Evolutionary conservation across 2,113 vertebrate species (phyloP).

Genomic region (Helogale parvula): DNA sequence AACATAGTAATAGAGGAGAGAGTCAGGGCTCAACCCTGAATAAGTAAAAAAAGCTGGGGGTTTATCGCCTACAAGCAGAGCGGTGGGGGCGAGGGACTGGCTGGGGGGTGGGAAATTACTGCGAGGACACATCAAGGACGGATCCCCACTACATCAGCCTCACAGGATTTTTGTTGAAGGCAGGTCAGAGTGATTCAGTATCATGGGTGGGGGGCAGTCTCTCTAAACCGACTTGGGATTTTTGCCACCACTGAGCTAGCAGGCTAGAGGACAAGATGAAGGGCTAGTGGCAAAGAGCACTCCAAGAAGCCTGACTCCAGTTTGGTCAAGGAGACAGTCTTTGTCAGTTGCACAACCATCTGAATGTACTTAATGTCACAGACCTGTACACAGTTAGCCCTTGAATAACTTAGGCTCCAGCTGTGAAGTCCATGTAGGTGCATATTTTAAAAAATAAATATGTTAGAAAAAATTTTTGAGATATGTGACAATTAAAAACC

Average conservation of each 20-base stretch:
- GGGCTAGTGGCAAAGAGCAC: no score
- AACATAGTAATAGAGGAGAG: background rate
- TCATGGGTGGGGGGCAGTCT: background rate
- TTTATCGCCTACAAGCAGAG: background rate
- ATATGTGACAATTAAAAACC: background rate
- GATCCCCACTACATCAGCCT: no score
- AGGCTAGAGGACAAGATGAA: background rate
- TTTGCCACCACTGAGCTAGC: background rate
- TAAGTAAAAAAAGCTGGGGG: background rate
- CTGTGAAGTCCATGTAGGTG: background rate
- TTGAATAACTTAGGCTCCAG: background rate
- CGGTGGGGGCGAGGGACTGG: accelerated
- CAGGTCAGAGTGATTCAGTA: no score
- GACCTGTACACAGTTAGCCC: background rate
- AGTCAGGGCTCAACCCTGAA: background rate
- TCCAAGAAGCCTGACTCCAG: background rate
- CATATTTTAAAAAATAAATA: background rate
- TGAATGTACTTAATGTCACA: background rate
- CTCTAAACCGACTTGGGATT: background rate
- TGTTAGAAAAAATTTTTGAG: background rate
- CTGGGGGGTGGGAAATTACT: background rate
- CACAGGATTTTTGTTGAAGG: background rate
- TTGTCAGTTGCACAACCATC: background rate
- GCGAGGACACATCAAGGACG: background rate
- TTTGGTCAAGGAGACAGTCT: background rate